Conservation (phyloP, 2,888 invertebrate genomes). For the Brachycybe producta region DNA sequence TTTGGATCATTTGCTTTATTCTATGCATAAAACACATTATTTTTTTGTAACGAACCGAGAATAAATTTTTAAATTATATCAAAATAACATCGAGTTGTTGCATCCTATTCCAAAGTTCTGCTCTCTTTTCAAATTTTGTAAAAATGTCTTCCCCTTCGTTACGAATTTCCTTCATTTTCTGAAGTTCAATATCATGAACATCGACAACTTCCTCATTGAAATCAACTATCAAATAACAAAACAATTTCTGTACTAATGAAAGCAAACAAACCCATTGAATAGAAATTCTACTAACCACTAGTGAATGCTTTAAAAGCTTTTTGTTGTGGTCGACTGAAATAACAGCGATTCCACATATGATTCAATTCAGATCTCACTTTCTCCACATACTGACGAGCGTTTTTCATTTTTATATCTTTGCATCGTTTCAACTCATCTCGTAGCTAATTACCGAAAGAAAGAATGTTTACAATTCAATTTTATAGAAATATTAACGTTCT, state of each 20-base stretch:
- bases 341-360: neutral
- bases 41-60: too few relatives aligned
- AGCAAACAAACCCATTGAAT: too few relatives aligned
- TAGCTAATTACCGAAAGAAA: neutral
- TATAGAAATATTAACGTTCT: neutral
- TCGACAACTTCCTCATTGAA: neutral
- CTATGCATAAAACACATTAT: too few relatives aligned
- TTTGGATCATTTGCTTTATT: neutral
- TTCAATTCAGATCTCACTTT: neutral
- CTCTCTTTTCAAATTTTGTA: neutral
- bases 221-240: neutral
- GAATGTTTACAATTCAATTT: neutral
- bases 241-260: conserved; percentile 1
- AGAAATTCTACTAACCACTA: neutral
- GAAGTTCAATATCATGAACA: neutral
- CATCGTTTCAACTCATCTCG: neutral
- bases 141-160: neutral
- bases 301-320: neutral
- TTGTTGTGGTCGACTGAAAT: neutral
- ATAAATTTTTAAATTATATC: too few relatives aligned
- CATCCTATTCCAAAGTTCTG: neutral
- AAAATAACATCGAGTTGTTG: too few relatives aligned
- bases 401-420: neutral
- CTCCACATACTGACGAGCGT: neutral
- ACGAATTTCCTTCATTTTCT: neutral